A percentile compares a stretch with the other conserved stretches of the same genome.
Conservation (phyloP, 2,113 vertebrate genomes). For the Stigmatopora nigra region DNA sequence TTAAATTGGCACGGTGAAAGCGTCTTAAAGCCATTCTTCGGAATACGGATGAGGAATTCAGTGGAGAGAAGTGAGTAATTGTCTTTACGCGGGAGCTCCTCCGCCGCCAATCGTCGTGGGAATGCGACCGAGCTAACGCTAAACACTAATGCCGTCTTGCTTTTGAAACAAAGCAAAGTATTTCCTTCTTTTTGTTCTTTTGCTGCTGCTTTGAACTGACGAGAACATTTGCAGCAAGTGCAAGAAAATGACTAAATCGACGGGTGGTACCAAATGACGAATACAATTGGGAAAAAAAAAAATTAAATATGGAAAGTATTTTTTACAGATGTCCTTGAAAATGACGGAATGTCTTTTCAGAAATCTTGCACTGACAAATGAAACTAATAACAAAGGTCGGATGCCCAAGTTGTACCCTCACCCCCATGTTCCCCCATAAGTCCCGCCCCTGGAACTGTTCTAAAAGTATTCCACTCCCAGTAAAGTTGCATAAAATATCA, state of each 20-base stretch:
- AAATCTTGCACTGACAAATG: too few species aligned
- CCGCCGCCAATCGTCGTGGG: not conserved
- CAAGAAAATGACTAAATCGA: not conserved
- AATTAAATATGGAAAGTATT: too few species aligned
- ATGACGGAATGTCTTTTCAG: too few species aligned
- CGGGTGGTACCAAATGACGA: too few species aligned
- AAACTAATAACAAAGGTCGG: too few species aligned
- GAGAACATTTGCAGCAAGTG: not conserved
- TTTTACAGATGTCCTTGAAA: too few species aligned
- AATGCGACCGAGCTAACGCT: not conserved
- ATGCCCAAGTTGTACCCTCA: too few species aligned
- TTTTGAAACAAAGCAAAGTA: not conserved
- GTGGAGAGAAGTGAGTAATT: conserved; percentile 28
- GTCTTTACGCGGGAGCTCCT: conserved; percentile 11
- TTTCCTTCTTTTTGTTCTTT: not conserved
- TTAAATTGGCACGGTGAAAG: conserved; percentile 28
- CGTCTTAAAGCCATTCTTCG: conserved; percentile 43
- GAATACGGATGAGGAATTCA: conserved; percentile 31
- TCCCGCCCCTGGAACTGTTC: too few species aligned
- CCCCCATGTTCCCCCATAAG: too few species aligned
- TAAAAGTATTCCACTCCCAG: too few species aligned
- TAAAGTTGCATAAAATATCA: too few species aligned
- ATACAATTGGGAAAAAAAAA: too few species aligned
- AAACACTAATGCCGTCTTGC: conserved; percentile 1
- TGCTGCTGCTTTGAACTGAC: not conserved